These are phyloP conservation scores for Sphaerophoria taeniata DNA, from an alignment of 2,888 invertebrate genomes.

Conservation along the genomic window DNA sequence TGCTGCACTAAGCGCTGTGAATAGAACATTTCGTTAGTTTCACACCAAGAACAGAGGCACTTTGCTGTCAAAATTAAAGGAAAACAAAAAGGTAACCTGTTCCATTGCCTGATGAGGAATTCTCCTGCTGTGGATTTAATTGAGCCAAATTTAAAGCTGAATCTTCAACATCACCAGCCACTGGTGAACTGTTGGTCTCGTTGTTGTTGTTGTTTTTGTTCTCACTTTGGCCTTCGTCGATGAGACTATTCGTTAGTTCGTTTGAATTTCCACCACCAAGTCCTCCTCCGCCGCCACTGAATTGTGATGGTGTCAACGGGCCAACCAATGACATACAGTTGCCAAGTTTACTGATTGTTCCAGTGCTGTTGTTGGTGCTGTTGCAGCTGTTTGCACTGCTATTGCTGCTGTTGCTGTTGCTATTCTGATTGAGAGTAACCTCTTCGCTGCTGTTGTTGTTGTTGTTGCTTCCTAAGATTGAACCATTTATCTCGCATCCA, in stretches of 20 bases:
- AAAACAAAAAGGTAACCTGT: constrained; percentile 19
- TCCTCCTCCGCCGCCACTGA: constrained; percentile 66
- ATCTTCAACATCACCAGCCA: constrained; percentile 20
- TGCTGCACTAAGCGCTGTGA: constrained; percentile 40
- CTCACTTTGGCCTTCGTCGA: constrained; percentile 48
- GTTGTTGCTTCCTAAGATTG: constrained; percentile 58
- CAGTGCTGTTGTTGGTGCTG: constrained; percentile 64
- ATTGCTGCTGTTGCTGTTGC: constrained; percentile 72
- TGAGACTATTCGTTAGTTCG: constrained; percentile 11
- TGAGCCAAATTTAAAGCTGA: constrained; percentile 52
- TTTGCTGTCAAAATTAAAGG: not conserved
- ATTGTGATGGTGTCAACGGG: constrained; percentile 66
- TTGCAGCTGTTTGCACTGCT: constrained; percentile 67
- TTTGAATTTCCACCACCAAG: constrained; percentile 41
- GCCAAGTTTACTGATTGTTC: constrained; percentile 55
- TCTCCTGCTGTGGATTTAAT: constrained; percentile 53
- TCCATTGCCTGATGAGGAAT: constrained; percentile 50
- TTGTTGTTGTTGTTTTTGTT: constrained; percentile 43
- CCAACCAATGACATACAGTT: constrained; percentile 69
- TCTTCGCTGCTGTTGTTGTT: constrained; percentile 67
- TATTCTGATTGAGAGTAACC: constrained; percentile 65
- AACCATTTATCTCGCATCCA: constrained; percentile 61
- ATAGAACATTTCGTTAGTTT: not conserved
- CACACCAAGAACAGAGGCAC: not conserved
- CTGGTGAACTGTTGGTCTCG: constrained; percentile 34